Base-by-base conservation (phyloP, 2,113 vertebrate genomes). In the Sakesphorus luctuosus region DNA sequence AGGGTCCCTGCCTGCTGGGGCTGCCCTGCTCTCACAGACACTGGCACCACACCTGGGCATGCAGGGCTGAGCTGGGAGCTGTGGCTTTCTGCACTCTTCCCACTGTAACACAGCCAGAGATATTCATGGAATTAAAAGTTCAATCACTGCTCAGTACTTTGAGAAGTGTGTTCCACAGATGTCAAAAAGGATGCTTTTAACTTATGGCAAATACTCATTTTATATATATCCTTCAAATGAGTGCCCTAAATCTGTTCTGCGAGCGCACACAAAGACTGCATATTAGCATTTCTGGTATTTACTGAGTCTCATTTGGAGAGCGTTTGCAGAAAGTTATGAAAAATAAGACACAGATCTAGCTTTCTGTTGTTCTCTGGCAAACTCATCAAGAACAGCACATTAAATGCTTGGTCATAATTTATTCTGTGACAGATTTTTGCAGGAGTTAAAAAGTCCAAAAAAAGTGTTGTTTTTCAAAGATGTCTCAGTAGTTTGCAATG, bases 271-370 rank as follows among this genome's bases (percentile, higher is more conserved):
- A 53, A 49, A 73, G 66, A 68, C 56, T 15, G 35, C 58, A 26
- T 63, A 80, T 65, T 85, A 90, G 58, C 53, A 90, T 85, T 87
- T 83, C 58, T 91, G 74, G 24, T 89, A 79, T 82, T 93, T 87
- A 92, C 67, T 73, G 67, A 62, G 67, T 85, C 58, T 93, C 75
- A 83, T 85, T 76, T 35, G 1, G 25, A 73, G 33, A 31, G 8
- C 28, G 23, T 82, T 93, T 91, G 68, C 67, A 79, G 71, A 82
- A 47, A 93, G 66, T 3, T 26, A 43, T 26, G 69, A 91, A 86
- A 90, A 93, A 68, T 35, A 82, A 87, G 74, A 69, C 49, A 56
- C 49, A 24, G 49, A 68, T 79, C 58, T 84, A 72, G 65, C 20
- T 87, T 87, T 90, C 89, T 77, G 46, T 33, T 84, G 20, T 63